Base-by-base conservation (phyloP, 2,888 invertebrate genomes). In the Chydorus sphaericus region DNA sequence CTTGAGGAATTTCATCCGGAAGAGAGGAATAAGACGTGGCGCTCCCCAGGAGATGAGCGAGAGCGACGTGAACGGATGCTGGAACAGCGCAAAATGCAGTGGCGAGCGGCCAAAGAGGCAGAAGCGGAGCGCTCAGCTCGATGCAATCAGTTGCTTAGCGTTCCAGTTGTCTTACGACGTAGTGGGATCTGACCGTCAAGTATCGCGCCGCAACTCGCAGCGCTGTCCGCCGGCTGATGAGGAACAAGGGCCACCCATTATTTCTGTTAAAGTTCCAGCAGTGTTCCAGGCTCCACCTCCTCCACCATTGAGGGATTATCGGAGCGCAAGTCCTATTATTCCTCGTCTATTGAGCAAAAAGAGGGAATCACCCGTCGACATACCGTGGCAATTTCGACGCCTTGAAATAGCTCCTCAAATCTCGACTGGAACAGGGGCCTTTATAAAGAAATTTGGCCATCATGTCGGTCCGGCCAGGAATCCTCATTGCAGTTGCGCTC, bases 41-140 rank as follows among this genome's bases (percentile, higher is more conserved):
- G 67, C 49, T 70, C 71, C 16, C 71, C 72, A 3, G 67, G 69
- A 37, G 60, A 66, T 0, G 72, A 74, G 58, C 63, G 70, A 3
- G 28, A 44, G 44, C 44, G 26, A n/a, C 48, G 48, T 10, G 26
- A 48, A 18, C 33, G 28, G 37, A 53, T 53, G 53, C 38, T 53
- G 28, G 53, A 53, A n/a, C 38, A 38, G 37, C 36, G 53, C 7
- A 53, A 53, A 26, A 36, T 26, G 37, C 50, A 29, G 49, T 55
- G 44, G 55, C 37, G 55, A 16, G 50, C 52, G 28, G 28, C 26
- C 26, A 44, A 44, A 44, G 14, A 23, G 26, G 44, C 44, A 14
- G 33, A 8, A 8, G 44, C 14, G 44, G 4, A 20, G 14, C 28
- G 23, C 8, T 14, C 23, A 23, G 26, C 44, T 5, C 23, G 7